phyloP scores from a whole-genome alignment of 1,140 invertebrate species.

The Pseudomyrmex sp. region DNA sequence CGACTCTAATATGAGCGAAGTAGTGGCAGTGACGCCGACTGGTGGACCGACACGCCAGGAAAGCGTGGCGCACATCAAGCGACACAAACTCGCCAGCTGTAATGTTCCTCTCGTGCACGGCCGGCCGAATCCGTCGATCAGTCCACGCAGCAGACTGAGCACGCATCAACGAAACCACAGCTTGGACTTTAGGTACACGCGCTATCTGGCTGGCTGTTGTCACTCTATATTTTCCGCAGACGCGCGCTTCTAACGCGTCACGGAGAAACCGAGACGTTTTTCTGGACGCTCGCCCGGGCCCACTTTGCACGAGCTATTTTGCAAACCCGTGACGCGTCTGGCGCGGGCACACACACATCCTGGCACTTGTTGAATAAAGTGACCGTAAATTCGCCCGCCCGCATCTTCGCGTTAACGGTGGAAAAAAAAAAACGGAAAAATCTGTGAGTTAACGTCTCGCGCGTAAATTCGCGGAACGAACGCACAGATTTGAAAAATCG shows the following conservation, averaged over 20 bases:
- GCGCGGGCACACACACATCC: not conserved
- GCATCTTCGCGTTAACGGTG: constrained; percentile 8
- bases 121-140: constrained; percentile 85
- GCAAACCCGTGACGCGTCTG: constrained; percentile 23
- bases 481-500: constrained; percentile 27
- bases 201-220: not conserved
- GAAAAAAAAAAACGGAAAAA: not conserved
- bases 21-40: constrained; percentile 81
- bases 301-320: constrained; percentile 30
- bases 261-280: not conserved
- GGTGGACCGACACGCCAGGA: constrained; percentile 82
- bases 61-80: constrained; percentile 81
- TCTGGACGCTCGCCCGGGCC: not conserved
- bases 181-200: constrained; percentile 88
- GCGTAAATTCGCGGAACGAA: not conserved
- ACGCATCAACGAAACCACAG: constrained; percentile 92
- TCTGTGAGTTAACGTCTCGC: not conserved
- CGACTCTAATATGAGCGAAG: constrained; percentile 84
- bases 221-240: not conserved
- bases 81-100: constrained; percentile 82
- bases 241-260: too few relatives aligned
- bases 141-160: constrained; percentile 87
- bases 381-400: constrained; percentile 1
- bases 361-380: constrained; percentile 58
- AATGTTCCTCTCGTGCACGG: constrained; percentile 88